Evolutionary conservation across 1,140 invertebrate species (phyloP).

Genomic region (Trachelipus rathkii): DNA sequence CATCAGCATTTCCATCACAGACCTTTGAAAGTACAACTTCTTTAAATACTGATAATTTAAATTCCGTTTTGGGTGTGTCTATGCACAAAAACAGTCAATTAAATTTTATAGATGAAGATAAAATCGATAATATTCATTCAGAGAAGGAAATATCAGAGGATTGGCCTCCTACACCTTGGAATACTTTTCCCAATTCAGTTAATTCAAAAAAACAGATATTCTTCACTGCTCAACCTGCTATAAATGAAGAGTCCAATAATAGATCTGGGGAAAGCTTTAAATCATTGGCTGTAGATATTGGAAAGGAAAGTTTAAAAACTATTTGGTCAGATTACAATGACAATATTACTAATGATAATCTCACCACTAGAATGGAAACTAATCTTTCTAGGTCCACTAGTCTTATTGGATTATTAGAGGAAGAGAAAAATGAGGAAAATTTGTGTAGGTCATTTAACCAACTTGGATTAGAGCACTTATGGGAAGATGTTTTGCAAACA

Average conservation of each 20-base stretch:
- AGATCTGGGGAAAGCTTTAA: not conserved
- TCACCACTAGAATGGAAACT: not conserved
- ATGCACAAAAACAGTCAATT: no score
- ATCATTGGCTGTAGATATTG: not conserved
- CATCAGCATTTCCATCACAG: not conserved
- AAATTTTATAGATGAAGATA: not conserved
- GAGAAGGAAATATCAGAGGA: not conserved
- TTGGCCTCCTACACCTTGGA: not conserved
- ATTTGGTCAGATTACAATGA: constrained; percentile 44
- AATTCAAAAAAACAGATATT: not conserved
- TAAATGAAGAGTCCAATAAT: no score
- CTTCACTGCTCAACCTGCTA: no score
- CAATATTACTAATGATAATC: constrained; percentile 31
- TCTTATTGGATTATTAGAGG: no score
- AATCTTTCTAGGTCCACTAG: not conserved
- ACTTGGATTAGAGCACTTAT: constrained; percentile 40
- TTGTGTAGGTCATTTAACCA: constrained; percentile 36
- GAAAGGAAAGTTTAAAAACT: constrained; percentile 22
- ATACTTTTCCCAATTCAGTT: not conserved
- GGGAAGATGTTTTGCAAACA: constrained; percentile 34
- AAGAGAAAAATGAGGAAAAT: constrained; percentile 30
- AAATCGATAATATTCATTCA: not conserved
- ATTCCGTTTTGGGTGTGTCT: not conserved
- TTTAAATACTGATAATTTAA: not conserved
- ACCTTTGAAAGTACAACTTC: not conserved